Evolutionary conservation across 2,888 invertebrate species (phyloP), one percentile per base, ranked within the genome.

Genomic region (Oxycera nigricornis): DNA sequence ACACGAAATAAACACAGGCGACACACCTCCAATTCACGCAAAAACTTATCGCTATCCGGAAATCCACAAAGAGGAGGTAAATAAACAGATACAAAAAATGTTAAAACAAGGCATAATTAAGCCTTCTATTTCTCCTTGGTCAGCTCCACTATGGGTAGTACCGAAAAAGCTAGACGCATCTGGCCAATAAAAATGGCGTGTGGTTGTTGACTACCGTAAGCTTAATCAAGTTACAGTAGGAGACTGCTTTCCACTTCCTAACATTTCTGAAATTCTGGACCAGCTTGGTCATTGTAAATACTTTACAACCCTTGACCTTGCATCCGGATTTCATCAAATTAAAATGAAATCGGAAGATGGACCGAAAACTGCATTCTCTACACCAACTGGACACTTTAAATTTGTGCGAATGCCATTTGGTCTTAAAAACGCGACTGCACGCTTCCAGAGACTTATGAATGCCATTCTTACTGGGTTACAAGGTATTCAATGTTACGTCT

Each of bases 381-480:
- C 79, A 3, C 79, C 79, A 3, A 24, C 50, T 3, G 83, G 82
- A 11, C 82, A 82, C 75, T 82, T 78, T 65, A 79, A 83, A 77
- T 83, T 77, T 68, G 75, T 55, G 9, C 52, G 81, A 17, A 82
- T 83, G 81, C 82, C 82, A 1, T 82, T 84, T 75, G 84, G 81
- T 1, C 79, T 86, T 7, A 82, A 81, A 79, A 83, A 82, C 67
- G 82, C 84, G 0, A 85, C 86, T 0, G 80, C 81, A 0, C 83
- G 83, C 0, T 84, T 84, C 59, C 83, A 84, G 78, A 65, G 82
- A 4, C 74, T 82, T 41, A 84, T 84, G 83, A 80, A 83, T 67
- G n/a, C n/a, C n/a, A n/a, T 46, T 7, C 46, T 46, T 2, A 46
- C 17, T 2, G 46, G 46, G 3, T 46, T 46, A 46, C 80, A 80